Evolutionary conservation across 2,113 vertebrate genomes (phyloP), one percentile per base, ranked within the genome.

Genomic region (Monarcha castaneiventris): DNA sequence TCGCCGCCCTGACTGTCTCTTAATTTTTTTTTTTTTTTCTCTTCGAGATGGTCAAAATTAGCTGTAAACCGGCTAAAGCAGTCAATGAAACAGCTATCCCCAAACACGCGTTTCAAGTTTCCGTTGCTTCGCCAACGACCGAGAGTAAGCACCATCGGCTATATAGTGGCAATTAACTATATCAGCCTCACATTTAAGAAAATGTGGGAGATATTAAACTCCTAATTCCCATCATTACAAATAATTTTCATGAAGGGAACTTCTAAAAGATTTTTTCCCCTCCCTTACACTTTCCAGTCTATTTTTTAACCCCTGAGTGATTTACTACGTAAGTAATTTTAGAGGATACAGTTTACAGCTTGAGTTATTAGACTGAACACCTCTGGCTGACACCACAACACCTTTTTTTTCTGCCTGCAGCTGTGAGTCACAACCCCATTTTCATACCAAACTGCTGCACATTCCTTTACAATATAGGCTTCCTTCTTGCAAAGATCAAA

Each of bases 351-450:
- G 98, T 98, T 98, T 98, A 98, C 97, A 97, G 96, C 97, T 97
- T 98, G 97, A 98, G 97, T 98, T 98, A 98, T 98, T 97, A 97
- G 97, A 97, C 97, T 76, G 97, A 98, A 98, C 98, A 98, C 98
- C 98, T 97, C 98, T 97, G 97, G 97, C 97, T 98, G 98, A 98
- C 98, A 98, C 97, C 94, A 96, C 90, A 74, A 95, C 94, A 97
- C 98, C 97, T 97, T 98, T 97, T 97, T 97, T 93, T 94, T 64
- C 93, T 97, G 97, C 96, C 96, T 97, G 98, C 98, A 98, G 98
- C 98, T 98, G 98, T 97, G 97, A 97, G 97, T 97, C 97, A 95
- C 97, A 97, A 96, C 96, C 96, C 96, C 97, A 94, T 97, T 98
- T 98, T 98, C 98, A 96, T 97, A 95, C 92, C 88, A 92, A 96